These are phyloP conservation scores for Tachuris rubrigastra DNA, from an alignment of 2,113 vertebrate species.

Conservation along the genomic window DNA sequence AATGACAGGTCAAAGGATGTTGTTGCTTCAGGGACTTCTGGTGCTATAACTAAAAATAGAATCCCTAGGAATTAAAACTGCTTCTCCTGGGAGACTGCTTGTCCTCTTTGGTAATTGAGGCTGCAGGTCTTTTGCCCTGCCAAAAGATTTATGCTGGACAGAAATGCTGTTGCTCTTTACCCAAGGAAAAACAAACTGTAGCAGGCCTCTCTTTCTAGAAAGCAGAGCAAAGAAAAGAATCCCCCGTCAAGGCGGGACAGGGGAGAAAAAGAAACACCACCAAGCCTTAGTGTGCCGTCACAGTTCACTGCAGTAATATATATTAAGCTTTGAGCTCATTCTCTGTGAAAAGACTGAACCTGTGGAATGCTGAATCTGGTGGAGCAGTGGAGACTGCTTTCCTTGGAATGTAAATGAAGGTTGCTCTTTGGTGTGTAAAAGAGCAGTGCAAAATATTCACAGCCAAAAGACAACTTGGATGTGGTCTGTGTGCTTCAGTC, in stretches of 20 bases:
- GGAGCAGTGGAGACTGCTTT: neutral
- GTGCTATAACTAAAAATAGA: conserved; percentile 55
- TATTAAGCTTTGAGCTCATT: neutral
- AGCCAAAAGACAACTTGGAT: neutral
- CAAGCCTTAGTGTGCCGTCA: neutral
- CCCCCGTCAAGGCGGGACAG: neutral
- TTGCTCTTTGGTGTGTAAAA: neutral
- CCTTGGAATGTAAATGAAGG: neutral
- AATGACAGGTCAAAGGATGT: conserved; percentile 58
- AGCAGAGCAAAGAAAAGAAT: neutral
- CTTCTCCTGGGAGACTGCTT: conserved; percentile 20
- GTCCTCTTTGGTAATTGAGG: conserved; percentile 7
- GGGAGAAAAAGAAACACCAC: neutral
- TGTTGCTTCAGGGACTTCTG: conserved; percentile 43
- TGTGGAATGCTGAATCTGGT: neutral
- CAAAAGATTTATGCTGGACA: neutral
- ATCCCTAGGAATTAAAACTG: conserved; percentile 45
- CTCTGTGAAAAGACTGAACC: neutral
- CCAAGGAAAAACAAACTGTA: neutral
- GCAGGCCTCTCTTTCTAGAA: neutral
- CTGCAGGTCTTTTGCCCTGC: conserved; percentile 9
- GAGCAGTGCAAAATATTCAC: neutral
- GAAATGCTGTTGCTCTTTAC: neutral
- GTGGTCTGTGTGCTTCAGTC: neutral
- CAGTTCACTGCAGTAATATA: neutral